Base-by-base conservation (phyloP, 2,888 invertebrate genomes). In the Congeria kusceri region DNA sequence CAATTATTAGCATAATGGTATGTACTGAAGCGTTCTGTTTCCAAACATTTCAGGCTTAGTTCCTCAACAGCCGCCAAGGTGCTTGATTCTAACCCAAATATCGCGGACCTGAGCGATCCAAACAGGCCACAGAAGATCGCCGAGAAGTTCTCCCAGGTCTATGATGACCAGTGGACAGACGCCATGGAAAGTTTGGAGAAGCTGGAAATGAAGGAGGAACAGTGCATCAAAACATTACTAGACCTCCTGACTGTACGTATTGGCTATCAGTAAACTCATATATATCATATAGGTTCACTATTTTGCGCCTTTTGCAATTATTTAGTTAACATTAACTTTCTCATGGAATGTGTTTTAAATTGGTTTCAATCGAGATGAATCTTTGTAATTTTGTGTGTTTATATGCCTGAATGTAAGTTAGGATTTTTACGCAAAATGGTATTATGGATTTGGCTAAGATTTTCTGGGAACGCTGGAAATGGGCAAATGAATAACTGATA, bases 91-190 rank as follows among this genome's bases (percentile, higher is more conserved):
- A 83, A 83, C 59, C 83, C 83, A 9, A 77, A 78, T 44, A 68
- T 83, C 7, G 61, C 83, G 7, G 83, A 83, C 53, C 70, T 83
- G 11, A 77, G 79, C 18, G 83, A 83, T 29, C 83, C 83, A n/a
- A 76, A 83, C 56, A 47, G 83, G 44, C 79, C 83, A 27, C 78
- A 83, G 64, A 83, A 83, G 44, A 39, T 83, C 4, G 76, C 70
- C 11, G 83, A 83, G 58, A 72, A 77, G 25, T 47, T 79, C 32
- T 46, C 68, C 4, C 59, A 69, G 39, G 39, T 76, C 3, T 83
- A 83, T 53, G 83, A 83, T 67, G 74, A 83, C 28, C 70, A 83
- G 29, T 83, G 83, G 83, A 79, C 79, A 5, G 77, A 83, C 25
- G 83, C 83, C 9, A 49, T 73, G 1, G 83, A 83, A 46, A 70